Evolutionary conservation across 1,140 invertebrate species (phyloP), one percentile per base, ranked within the genome.

Genomic region (Saccostrea glomerata): DNA sequence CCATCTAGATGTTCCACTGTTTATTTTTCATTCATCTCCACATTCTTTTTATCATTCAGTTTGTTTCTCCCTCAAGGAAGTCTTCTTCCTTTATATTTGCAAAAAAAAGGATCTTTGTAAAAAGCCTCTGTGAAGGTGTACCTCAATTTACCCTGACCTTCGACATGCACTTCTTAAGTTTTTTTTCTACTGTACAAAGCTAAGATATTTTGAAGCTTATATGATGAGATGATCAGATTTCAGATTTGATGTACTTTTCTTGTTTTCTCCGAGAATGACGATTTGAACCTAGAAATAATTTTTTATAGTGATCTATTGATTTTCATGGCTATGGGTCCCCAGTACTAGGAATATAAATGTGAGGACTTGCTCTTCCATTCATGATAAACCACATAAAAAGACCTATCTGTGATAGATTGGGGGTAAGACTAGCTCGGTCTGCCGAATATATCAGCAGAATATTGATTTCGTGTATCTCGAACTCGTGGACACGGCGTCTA

Each of bases 21-120:
- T 77, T 77, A 36, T 77, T 13, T 36, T 77, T 77, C 70, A 77
- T 77, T 77, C 30, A 77, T 30, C 30, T 30, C 25, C 15, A 77
- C 70, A 30, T 11, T 36, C 70, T 77, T 30, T 77, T 12, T 66
- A 23, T 66, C 70, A 77, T 11, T 77, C 25, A 77, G 25, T 77
- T 23, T 73, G 7, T 25, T 4, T 73, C 23, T 13, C n/a, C 11
- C 70, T 30, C 70, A 13, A 36, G 60, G 20, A 20, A 66, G 47
- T 47, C 47, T 47, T 47, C 47, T 47, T 9, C 47, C 47, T 47
- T 47, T 47, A 47, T 47, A 47, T 6, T 47, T 47, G 40, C 40
- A 47, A 47, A 47, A 47, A 6, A 47, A 47, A 47, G n/a, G n/a
- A n/a, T n/a, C 6, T 6, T 47, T 47, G 2, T 2, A 47, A 47